A percentile compares a stretch with the other conserved stretches of the same genome.
Evolutionary conservation across 2,888 invertebrate species (phyloP).

Genomic region (Hoplodrina blanda): DNA sequence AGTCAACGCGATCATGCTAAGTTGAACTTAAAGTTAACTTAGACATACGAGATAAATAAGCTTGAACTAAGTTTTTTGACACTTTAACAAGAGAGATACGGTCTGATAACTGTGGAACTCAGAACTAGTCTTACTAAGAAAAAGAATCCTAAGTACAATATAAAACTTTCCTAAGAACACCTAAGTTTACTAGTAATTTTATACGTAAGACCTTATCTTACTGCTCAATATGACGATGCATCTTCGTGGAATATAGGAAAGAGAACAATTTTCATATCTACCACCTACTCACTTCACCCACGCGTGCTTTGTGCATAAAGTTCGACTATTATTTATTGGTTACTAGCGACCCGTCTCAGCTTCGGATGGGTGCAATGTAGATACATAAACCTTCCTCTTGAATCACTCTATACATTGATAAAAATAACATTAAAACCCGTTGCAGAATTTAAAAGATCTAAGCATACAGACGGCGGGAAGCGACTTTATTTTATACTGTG

Average conservation of each 20-base stretch:
- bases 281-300: neutral
- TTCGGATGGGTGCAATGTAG: too few species aligned
- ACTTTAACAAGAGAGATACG: neutral
- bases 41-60: constrained; percentile 29
- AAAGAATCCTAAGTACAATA: neutral
- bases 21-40: constrained; percentile 16
- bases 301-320: neutral
- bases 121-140: neutral
- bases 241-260: neutral
- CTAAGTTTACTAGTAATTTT: neutral
- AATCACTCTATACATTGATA: too few species aligned
- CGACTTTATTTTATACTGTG: too few species aligned
- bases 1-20: constrained; percentile 7
- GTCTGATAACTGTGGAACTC: neutral
- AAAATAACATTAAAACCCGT: too few species aligned
- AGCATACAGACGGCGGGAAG: too few species aligned
- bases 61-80: constrained; percentile 4
- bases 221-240: neutral
- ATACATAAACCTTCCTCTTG: too few species aligned
- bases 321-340: constrained; percentile 2
- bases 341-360: too few species aligned
- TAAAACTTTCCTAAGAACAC: neutral
- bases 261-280: neutral
- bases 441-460: too few species aligned
- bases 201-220: neutral